These are phyloP conservation scores for Schizopygopsis pylzovi DNA, from an alignment of 2,797 vertebrate species.

Conservation along the genomic window DNA sequence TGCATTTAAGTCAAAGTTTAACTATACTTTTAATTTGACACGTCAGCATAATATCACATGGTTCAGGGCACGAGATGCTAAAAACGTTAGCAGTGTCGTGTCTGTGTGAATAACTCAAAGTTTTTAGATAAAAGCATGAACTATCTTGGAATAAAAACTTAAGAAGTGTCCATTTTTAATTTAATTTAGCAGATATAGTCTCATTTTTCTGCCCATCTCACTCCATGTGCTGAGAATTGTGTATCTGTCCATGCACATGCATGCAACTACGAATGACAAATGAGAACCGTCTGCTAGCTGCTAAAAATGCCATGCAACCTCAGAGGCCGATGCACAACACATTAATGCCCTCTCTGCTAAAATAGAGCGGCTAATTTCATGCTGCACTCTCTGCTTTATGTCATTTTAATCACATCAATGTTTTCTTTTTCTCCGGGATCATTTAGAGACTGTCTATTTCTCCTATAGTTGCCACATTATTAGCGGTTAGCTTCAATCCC, in stretches of 20 bases:
- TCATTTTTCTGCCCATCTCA: not conserved
- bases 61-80: not conserved
- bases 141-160: not conserved
- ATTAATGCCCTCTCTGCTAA: constrained; percentile 30
- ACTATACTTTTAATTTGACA: too few species aligned
- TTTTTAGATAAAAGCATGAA: not conserved
- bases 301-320: constrained; percentile 19
- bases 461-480: constrained; percentile 40
- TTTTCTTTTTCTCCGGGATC: constrained; percentile 40
- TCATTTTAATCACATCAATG: constrained; percentile 50
- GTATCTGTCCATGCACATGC: not conserved
- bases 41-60: too few species aligned
- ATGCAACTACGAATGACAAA: constrained; percentile 3
- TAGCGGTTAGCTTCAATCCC: constrained; percentile 51
- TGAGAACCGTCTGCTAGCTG: constrained; percentile 1
- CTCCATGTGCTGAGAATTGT: not conserved
- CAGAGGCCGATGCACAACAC: constrained; percentile 28
- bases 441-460: constrained; percentile 39
- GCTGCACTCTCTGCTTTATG: constrained; percentile 42
- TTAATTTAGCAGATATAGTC: not conserved
- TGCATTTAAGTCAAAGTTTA: too few species aligned
- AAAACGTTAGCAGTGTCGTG: not conserved
- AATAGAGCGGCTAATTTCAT: constrained; percentile 45
- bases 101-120: not conserved
- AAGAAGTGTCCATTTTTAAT: not conserved